Evolutionary conservation across 2,888 invertebrate species (phyloP), one percentile per base, ranked within the genome.

Genomic region (Rhagophthalmus giganteus): DNA sequence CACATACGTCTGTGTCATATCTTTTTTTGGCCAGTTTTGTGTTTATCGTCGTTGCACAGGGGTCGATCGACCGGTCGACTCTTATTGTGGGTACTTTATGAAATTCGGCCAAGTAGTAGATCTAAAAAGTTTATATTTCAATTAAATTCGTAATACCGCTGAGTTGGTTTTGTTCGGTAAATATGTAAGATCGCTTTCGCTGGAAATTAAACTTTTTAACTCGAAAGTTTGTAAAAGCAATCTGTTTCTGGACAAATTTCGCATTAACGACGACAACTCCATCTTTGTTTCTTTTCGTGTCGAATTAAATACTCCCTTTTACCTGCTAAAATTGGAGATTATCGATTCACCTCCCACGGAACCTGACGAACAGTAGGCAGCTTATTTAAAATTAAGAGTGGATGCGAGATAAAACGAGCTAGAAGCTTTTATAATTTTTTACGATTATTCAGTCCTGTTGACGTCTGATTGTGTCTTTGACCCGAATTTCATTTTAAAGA

Each of bases 391-490:
- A n/a, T n/a, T n/a, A n/a, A n/a, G n/a, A n/a, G n/a, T n/a, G n/a
- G n/a, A n/a, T n/a, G n/a, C n/a, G n/a, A n/a, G n/a, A n/a, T n/a
- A n/a, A n/a, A n/a, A n/a, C n/a, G n/a, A n/a, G n/a, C n/a, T n/a
- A n/a, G n/a, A n/a, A n/a, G n/a, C 16, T 39, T 37, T 39, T 30
- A 39, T 30, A 39, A 26, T 28, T 28, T 27, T n/a, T n/a, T n/a
- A n/a, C n/a, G n/a, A n/a, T n/a, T n/a, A n/a, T n/a, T n/a, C n/a
- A n/a, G 39, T 15, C 30, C 9, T 39, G 39, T 39, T 39, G 28
- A 26, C 11, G 15, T 37, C 25, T 37, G 37, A 39, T 39, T 39
- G 39, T 39, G 27, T 39, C 39, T 39, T 39, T 30, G 39, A 20
- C 28, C 39, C 12, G 38, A 37, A 26, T 37, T 37, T 37, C 26